Percentiles rank a stretch among this genome's conserved stretches.
Conservation (phyloP, 2,888 invertebrate species). For the Chrysotoxum bicinctum region DNA sequence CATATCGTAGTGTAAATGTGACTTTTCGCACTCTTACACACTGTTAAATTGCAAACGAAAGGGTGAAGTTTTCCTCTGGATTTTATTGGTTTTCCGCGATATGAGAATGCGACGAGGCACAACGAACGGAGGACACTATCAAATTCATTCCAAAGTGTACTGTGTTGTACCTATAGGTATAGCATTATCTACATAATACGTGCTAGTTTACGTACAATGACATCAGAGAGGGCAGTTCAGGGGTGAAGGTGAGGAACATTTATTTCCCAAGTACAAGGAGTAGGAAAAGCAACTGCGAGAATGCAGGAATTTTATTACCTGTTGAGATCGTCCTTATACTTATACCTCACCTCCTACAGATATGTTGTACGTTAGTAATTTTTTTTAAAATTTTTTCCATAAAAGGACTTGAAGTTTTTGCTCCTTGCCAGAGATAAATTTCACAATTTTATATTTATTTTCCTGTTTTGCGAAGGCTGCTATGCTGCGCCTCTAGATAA, state of each 20-base stretch:
- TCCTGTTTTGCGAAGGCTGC: not conserved
- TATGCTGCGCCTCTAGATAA: slow-evolving; percentile 1
- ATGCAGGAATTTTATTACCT: slow-evolving; percentile 67
- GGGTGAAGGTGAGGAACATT: slow-evolving; percentile 41
- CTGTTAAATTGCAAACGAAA: slow-evolving; percentile 54
- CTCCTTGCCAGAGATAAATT: not conserved
- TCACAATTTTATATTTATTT: slow-evolving; percentile 19
- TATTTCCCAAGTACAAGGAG: slow-evolving; percentile 18
- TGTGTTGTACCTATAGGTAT: not conserved
- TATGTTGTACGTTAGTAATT: not conserved
- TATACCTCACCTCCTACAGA: not conserved
- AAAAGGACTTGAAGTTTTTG: not conserved
- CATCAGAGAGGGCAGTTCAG: slow-evolving; percentile 37
- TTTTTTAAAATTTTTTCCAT: slow-evolving; percentile 11
- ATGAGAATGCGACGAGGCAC: slow-evolving; percentile 22
- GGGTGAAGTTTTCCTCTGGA: slow-evolving; percentile 46
- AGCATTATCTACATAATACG: not conserved
- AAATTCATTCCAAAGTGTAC: not conserved
- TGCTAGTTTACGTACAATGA: not conserved
- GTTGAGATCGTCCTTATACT: slow-evolving; percentile 53
- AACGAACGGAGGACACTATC: slow-evolving; percentile 14
- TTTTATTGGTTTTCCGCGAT: slow-evolving; percentile 62
- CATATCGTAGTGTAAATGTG: slow-evolving; percentile 42
- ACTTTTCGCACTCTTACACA: slow-evolving; percentile 62
- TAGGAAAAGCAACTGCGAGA: not conserved